These are phyloP conservation scores for Conomelus anceps DNA, from an alignment of 2,888 invertebrate species.

Conservation along the genomic window DNA sequence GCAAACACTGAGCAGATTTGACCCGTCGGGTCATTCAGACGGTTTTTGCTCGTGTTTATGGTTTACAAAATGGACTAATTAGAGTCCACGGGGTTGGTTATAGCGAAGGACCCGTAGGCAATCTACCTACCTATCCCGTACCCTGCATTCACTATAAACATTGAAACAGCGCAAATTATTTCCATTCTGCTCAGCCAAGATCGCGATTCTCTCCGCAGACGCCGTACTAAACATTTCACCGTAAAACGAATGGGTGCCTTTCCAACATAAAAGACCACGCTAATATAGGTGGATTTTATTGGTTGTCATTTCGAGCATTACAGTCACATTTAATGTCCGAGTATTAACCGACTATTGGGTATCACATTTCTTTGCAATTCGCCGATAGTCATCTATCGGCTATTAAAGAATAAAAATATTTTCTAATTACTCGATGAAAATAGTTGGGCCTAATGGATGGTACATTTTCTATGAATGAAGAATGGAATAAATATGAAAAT, in stretches of 20 bases:
- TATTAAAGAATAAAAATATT: neutral
- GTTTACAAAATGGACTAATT: conserved; percentile 10
- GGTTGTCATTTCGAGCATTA: neutral
- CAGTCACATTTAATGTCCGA: neutral
- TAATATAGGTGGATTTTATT: neutral
- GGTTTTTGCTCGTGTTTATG: conserved; percentile 7
- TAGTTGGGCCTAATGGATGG: neutral
- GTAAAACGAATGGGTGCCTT: neutral
- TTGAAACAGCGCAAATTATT: neutral
- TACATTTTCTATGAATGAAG: no score
- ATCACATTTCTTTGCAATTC: neutral
- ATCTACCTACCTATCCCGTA: neutral
- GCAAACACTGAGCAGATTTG: neutral
- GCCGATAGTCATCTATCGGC: no score
- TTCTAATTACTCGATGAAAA: neutral
- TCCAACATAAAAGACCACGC: neutral
- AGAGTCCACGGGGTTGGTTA: neutral
- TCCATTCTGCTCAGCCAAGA: neutral
- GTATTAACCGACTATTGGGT: neutral
- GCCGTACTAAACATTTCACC: neutral
- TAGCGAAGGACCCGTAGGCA: neutral
- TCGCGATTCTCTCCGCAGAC: neutral
- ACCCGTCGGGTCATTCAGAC: neutral
- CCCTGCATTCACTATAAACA: neutral
- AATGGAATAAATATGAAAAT: no score